Percentiles rank a stretch among this genome's conserved stretches.
These are phyloP conservation scores for Poeciliopsis paucimaculata DNA, from an alignment of 2,797 vertebrate genomes.

Conservation along the genomic window DNA sequence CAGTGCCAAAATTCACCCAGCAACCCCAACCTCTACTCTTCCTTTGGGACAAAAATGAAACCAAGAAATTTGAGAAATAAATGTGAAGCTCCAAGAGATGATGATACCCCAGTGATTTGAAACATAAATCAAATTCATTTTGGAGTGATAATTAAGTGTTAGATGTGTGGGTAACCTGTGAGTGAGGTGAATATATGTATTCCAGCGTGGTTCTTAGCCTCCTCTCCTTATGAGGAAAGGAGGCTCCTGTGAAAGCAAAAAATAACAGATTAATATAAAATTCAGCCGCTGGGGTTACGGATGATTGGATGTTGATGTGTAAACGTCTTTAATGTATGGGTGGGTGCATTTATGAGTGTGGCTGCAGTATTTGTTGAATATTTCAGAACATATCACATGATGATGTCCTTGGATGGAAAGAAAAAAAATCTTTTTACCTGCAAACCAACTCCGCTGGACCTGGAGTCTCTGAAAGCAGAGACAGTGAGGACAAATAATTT, in stretches of 20 bases:
- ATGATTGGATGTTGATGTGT: slow-evolving; percentile 67
- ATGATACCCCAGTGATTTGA: slow-evolving; percentile 31
- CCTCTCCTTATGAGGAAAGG: slow-evolving; percentile 24
- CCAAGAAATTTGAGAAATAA: slow-evolving; percentile 43
- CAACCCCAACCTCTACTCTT: slow-evolving; percentile 78
- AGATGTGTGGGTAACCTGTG: slow-evolving; percentile 47
- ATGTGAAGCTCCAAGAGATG: slow-evolving; percentile 49
- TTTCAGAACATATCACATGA: slow-evolving; percentile 72
- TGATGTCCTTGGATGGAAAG: slow-evolving; percentile 72
- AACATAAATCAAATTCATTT: slow-evolving; percentile 47
- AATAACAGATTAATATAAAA: slow-evolving; percentile 53
- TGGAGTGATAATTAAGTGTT: slow-evolving; percentile 44
- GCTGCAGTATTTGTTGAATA: slow-evolving; percentile 59
- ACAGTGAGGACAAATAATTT: slow-evolving; percentile 60
- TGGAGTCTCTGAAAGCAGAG: slow-evolving; percentile 71
- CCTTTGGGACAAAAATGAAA: slow-evolving; percentile 82
- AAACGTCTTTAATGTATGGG: slow-evolving; percentile 68
- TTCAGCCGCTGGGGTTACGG: slow-evolving; percentile 50
- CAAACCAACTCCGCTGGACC: slow-evolving; percentile 64
- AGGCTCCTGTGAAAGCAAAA: slow-evolving; percentile 59
- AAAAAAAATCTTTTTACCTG: slow-evolving; percentile 65
- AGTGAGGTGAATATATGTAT: slow-evolving; percentile 47
- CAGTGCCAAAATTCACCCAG: slow-evolving; percentile 83
- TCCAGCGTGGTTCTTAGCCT: slow-evolving; percentile 40
- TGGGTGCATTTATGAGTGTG: slow-evolving; percentile 67